Base-by-base conservation (phyloP, 2,797 vertebrate genomes). In the Tauraco hartlaubi region DNA sequence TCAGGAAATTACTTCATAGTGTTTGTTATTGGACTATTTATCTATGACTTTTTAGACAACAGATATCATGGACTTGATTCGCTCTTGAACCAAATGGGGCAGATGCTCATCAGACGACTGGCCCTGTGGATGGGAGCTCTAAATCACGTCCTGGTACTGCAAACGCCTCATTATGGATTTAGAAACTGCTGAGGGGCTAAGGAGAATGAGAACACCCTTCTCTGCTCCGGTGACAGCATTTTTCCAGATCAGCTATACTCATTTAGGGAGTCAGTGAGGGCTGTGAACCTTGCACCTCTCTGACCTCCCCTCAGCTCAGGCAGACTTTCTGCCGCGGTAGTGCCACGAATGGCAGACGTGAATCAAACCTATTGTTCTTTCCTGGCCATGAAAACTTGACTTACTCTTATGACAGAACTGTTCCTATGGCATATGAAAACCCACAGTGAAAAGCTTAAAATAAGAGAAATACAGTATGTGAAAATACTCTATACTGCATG, bases 1-100 rank as follows among this genome's bases (percentile, higher is more conserved):
- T 81, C 94, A 97, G 97, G 96, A 97, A 98, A 97, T 96, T 83
- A 97, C 96, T 97, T 97, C 95, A 85, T 94, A 88, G 63, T 96
- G 91, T 96, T 97, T 97, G 79, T 86, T 97, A 95, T 96, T 94
- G 94, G 77, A 76, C 88, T 92, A 97, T 97, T 97, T 97, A 97
- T 95, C 76, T 91, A 67, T 2, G 5, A 89, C 62, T 84, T 92
- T 94, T 95, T 74, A 96, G 96, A 95, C 94, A 97, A 96, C 92
- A 94, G 80, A 88, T 20, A 2, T 11, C 46, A 91, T 63, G 74
- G 85, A 52, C 78, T 69, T 48, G 71, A 75, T 71, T 91, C 0
- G 0, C 58, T 94, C 64, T 72, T 69, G 62, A 55, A 76, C 58
- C 35, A 52, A 88, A 69, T 1, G 31, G 62, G 64, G 63, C 78